Percentiles rank a stretch among this genome's conserved stretches.
Evolutionary conservation across 2,888 invertebrate species (phyloP).

Genomic region (Margaritifera margaritifera): DNA sequence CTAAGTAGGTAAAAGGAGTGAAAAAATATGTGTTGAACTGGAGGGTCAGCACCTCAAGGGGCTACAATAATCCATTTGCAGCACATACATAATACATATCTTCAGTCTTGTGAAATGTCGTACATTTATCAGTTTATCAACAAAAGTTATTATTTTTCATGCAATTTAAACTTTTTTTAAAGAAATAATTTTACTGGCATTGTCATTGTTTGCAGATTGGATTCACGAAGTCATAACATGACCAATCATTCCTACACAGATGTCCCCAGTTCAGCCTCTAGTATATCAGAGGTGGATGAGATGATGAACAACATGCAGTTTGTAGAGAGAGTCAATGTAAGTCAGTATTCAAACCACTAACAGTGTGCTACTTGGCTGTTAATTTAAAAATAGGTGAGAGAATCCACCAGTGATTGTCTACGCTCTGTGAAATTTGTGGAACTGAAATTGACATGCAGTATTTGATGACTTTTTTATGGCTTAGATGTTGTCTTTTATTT

Average conservation of each 20-base stretch:
- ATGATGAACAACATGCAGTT: slow-evolving; percentile 63
- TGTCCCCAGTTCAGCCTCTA: slow-evolving; percentile 68
- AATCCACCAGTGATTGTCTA: too few species aligned
- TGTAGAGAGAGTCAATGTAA: slow-evolving; percentile 51
- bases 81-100: too few species aligned
- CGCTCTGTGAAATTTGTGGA: too few species aligned
- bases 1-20: too few species aligned
- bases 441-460: too few species aligned
- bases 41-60: too few species aligned
- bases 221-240: slow-evolving; percentile 24
- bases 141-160: background rate
- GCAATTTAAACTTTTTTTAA: background rate
- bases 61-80: too few species aligned
- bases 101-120: background rate
- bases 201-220: slow-evolving; percentile 5
- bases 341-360: background rate
- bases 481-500: too few species aligned
- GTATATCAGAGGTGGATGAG: slow-evolving; percentile 68
- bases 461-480: too few species aligned
- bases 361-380: too few species aligned
- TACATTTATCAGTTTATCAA: background rate
- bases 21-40: too few species aligned
- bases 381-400: too few species aligned
- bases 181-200: background rate
- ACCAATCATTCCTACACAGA: slow-evolving; percentile 41